A percentile compares a stretch with the other conserved stretches of the same genome.
Evolutionary conservation across 1,140 invertebrate species (phyloP).

Genomic region (Drosophila kurseongensis): DNA sequence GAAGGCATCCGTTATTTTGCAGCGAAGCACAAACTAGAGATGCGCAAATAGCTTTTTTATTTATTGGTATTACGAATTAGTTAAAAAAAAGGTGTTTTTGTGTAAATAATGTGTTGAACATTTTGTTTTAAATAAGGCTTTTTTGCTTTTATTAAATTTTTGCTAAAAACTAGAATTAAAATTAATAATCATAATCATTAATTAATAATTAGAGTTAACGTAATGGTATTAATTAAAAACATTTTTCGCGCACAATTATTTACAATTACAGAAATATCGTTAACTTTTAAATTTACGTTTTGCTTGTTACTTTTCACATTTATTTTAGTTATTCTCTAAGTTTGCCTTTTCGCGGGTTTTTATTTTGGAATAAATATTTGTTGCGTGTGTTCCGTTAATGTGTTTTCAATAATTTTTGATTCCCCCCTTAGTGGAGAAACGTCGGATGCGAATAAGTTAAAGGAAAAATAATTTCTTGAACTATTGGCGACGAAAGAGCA

Average conservation of each 20-base stretch:
- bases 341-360: constrained; percentile 56
- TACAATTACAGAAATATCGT: constrained; percentile 66
- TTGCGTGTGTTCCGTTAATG: constrained; percentile 37
- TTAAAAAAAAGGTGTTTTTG: no score
- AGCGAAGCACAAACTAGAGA: no score
- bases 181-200: constrained; percentile 79
- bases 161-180: constrained; percentile 82
- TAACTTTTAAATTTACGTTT: constrained; percentile 59
- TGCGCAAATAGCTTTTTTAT: no score
- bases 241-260: constrained; percentile 68
- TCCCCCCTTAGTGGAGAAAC: constrained; percentile 10
- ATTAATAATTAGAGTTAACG: constrained; percentile 79
- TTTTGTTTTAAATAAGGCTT: constrained; percentile 79
- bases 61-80: no score
- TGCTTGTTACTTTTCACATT: constrained; percentile 42
- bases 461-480: constrained; percentile 31
- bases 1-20: no score
- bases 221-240: constrained; percentile 80
- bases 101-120: constrained; percentile 1
- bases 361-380: constrained; percentile 74
- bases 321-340: constrained; percentile 39
- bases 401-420: constrained; percentile 32
- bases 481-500: constrained; percentile 30
- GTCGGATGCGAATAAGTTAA: constrained; percentile 23
- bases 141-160: constrained; percentile 82